A percentile compares a stretch with the other conserved stretches of the same genome.
phyloP scores from a whole-genome alignment of 2,113 vertebrate species.

The Smithornis capensis region DNA sequence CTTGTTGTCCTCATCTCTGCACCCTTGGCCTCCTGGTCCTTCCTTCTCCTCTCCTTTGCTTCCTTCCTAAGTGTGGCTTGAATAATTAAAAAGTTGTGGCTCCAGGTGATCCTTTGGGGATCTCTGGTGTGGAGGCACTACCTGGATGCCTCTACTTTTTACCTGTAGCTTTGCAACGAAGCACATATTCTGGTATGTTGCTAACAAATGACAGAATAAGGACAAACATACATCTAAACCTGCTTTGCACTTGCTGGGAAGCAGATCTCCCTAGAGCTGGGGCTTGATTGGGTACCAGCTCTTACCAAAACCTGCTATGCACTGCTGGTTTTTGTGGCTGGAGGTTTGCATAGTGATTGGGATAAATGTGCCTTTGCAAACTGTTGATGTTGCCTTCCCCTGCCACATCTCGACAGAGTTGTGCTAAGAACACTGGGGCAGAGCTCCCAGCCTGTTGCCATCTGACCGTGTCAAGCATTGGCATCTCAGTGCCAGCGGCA shows the following conservation, averaged over 20 bases:
- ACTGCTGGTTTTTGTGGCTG: background rate
- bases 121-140: background rate
- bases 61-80: background rate
- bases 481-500: background rate
- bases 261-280: background rate
- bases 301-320: background rate
- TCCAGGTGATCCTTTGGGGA: background rate
- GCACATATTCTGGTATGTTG: background rate
- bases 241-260: background rate
- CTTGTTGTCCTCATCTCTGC: background rate
- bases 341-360: background rate
- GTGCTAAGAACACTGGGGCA: background rate
- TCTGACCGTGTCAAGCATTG: accelerated
- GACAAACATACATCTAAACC: background rate
- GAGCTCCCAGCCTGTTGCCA: background rate
- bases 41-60: background rate
- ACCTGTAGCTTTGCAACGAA: background rate
- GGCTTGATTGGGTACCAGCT: background rate
- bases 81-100: background rate
- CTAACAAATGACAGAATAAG: background rate
- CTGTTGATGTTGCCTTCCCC: background rate
- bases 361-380: background rate
- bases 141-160: background rate
- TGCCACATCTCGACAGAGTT: accelerated
- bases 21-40: background rate